Base-by-base conservation (phyloP, 2,888 invertebrate genomes). In the Xanthia togata region DNA sequence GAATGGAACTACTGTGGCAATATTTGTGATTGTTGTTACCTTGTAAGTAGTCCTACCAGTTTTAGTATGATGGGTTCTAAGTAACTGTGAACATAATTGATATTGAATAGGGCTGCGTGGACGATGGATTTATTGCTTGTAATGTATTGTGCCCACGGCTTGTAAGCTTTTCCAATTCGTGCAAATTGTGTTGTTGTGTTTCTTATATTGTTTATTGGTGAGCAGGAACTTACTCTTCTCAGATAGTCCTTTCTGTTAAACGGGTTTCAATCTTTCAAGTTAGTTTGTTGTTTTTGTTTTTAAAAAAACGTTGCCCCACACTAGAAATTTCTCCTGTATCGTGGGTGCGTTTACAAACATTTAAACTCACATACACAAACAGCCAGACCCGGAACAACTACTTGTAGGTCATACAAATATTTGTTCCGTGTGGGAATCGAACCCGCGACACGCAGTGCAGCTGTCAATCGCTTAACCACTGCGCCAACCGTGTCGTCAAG, bases 1-100 rank as follows among this genome's bases (percentile, higher is more conserved):
- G 79, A 79, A 86, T 87, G 65, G 74, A 71, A 83, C 87, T 85
- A 83, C 83, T 78, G 81, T 83, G 79, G 77, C 84, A 86, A 82
- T 79, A 79, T 85, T 81, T 78, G 35, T 50, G 74, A 44, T 50
- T 72, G 55, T 75, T 65, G 59, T 57, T 64, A 75, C 57, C 64
- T 57, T 68, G 63, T 63, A 79, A 69, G 81, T 75, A 38, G 77
- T 70, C 53, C 12, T 73, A 84, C 84, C 75, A 44, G 85, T 85
- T 87, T 79, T 76, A 41, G 60, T 64, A 74, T 68, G 70, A 83
- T 70, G 78, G 70, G 53, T 82, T 62, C 73, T 77, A 47, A 70
- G 69, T 69, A 69, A 69, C 85, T 81, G 82, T 85, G 73, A 85
- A 85, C 82, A 77, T 83, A 82, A 83, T 83, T 85, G 83, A 82